Percentiles rank a stretch among this genome's conserved stretches.
These are phyloP conservation scores for Anguilla obscura DNA, from an alignment of 2,797 vertebrate genomes.

Conservation along the genomic window DNA sequence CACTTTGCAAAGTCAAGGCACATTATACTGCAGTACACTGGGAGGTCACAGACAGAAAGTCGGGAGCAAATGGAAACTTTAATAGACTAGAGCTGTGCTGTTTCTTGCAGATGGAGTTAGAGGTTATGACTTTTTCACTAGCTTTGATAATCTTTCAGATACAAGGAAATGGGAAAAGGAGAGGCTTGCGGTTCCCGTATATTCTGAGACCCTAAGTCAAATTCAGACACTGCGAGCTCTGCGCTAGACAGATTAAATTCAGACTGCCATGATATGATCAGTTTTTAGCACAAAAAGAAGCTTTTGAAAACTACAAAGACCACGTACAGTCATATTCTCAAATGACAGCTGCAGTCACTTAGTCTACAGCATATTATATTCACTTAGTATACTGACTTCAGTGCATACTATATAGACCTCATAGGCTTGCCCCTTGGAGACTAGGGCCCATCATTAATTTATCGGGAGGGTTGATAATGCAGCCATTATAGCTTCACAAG, in stretches of 20 bases:
- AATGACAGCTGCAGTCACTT: neutral
- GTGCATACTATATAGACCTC: neutral
- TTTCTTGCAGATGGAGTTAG: neutral
- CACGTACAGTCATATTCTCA: neutral
- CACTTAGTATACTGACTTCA: neutral
- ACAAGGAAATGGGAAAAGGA: neutral
- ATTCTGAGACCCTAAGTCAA: neutral
- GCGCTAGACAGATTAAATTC: neutral
- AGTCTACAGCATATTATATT: neutral
- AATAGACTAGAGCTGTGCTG: neutral
- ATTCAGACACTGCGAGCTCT: neutral
- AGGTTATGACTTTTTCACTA: constrained; percentile 2
- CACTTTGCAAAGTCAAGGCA: neutral
- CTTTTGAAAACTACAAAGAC: neutral
- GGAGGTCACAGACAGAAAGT: neutral
- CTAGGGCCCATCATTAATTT: neutral
- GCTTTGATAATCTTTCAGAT: neutral
- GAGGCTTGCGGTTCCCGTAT: neutral
- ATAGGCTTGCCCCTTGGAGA: neutral
- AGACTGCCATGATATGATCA: neutral
- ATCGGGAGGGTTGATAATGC: neutral
- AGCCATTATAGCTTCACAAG: neutral
- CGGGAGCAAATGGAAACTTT: neutral
- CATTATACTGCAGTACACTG: neutral
- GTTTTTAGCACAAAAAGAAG: neutral